phyloP scores from a whole-genome alignment of 2,888 invertebrate species.

The Drosophila fungiperda region DNA sequence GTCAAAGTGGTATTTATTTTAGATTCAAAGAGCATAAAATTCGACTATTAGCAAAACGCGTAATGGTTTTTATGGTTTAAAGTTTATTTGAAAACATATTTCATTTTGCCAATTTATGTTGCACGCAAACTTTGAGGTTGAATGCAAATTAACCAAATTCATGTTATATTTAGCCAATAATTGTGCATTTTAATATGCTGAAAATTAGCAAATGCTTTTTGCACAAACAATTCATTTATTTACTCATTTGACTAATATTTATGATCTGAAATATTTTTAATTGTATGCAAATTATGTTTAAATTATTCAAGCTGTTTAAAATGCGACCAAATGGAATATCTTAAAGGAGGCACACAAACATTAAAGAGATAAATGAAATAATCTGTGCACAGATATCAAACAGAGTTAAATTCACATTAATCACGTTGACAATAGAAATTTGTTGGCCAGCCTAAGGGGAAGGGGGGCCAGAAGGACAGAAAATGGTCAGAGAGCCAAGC shows the following conservation, averaged over 20 bases:
- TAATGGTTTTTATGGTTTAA: neutral
- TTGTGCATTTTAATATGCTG: conserved; percentile 5
- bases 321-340: neutral
- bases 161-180: conserved; percentile 1
- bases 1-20: neutral
- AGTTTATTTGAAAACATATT: conserved; percentile 2
- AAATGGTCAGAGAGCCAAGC: neutral
- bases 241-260: neutral
- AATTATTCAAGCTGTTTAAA: neutral
- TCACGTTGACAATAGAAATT: conserved; percentile 47
- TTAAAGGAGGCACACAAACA: neutral
- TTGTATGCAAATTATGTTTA: neutral
- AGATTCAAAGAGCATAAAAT: conserved; percentile 32
- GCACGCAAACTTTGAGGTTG: neutral
- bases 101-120: neutral
- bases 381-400: conserved; percentile 29
- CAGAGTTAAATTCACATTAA: conserved; percentile 48
- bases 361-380: conserved; percentile 1
- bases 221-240: neutral
- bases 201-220: conserved; percentile 10
- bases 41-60: neutral
- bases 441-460: conserved; percentile 28
- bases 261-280: neutral
- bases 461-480: neutral
- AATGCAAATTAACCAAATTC: conserved; percentile 14